phyloP scores from a whole-genome alignment of 2,113 vertebrate species.

The Pycnonotus jocosus region DNA sequence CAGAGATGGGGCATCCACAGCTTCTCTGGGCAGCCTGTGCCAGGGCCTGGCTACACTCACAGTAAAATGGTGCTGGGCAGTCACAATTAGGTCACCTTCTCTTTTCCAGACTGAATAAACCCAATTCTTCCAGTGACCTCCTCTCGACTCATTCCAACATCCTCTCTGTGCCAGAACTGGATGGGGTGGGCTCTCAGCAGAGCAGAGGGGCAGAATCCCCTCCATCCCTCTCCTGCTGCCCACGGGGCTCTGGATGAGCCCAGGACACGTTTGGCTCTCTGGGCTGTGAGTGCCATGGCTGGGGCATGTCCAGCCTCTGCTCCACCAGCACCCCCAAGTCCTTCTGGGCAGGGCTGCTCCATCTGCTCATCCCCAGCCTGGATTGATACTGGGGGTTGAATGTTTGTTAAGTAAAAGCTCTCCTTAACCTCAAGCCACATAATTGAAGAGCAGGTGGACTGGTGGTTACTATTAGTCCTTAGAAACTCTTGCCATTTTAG shows the following conservation, averaged over 20 bases:
- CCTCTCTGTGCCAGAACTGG: not conserved
- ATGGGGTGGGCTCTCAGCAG: not conserved
- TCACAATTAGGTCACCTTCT: not conserved
- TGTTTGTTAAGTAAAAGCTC: not conserved
- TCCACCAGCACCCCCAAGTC: accelerated
- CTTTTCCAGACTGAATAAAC: not conserved
- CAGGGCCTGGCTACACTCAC: not conserved
- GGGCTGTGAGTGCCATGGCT: not conserved
- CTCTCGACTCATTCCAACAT: accelerated
- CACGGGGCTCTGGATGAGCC: accelerated
- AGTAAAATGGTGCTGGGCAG: not conserved
- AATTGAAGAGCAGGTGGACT: not conserved
- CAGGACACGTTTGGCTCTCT: not conserved
- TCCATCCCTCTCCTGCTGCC: not conserved
- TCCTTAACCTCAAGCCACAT: not conserved
- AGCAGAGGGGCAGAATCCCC: not conserved
- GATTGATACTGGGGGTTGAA: accelerated
- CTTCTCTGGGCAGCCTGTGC: not conserved
- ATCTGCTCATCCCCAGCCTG: not conserved
- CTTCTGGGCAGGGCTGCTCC: not conserved
- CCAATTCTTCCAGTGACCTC: not conserved
- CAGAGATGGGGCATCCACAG: not conserved
- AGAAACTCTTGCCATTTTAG: not conserved
- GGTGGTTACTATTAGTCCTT: not conserved
- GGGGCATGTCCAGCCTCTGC: not conserved